Conservation (phyloP, 2,888 invertebrate species). For the Caenorhabditis zanzibari region DNA sequence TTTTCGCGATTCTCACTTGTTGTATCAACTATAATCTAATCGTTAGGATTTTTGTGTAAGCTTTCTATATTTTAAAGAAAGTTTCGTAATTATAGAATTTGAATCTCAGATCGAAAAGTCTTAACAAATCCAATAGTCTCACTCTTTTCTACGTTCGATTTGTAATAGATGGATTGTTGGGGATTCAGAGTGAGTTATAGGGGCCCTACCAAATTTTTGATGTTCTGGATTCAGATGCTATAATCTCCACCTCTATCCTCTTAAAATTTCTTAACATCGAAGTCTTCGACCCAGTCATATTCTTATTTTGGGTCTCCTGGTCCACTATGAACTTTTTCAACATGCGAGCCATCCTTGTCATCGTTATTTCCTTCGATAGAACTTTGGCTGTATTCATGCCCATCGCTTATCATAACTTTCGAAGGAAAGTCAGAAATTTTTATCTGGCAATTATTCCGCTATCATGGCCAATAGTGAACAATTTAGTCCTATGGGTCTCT, state of each 20-base stretch:
- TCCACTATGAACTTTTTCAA: background rate
- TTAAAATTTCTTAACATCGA: background rate
- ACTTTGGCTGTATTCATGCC: background rate
- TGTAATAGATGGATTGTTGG: background rate
- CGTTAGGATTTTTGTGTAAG: background rate
- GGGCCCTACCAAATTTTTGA: too few relatives aligned
- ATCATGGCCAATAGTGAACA: background rate
- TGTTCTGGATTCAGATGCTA: background rate
- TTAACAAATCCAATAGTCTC: background rate
- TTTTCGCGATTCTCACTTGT: background rate
- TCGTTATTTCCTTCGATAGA: conserved; percentile 2
- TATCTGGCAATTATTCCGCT: background rate
- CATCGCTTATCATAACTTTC: conserved; percentile 1
- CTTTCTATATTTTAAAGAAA: background rate
- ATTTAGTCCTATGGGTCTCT: background rate
- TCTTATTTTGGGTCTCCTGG: background rate
- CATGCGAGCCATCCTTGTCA: background rate
- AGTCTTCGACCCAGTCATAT: background rate
- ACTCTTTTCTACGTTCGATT: background rate
- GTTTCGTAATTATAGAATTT: background rate
- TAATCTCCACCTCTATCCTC: background rate
- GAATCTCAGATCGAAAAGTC: background rate
- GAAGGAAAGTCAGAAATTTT: background rate
- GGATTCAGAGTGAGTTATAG: background rate
- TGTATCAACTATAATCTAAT: background rate